Base-by-base conservation (phyloP, 1,140 invertebrate species). In the Stegodyphus dumicola region DNA sequence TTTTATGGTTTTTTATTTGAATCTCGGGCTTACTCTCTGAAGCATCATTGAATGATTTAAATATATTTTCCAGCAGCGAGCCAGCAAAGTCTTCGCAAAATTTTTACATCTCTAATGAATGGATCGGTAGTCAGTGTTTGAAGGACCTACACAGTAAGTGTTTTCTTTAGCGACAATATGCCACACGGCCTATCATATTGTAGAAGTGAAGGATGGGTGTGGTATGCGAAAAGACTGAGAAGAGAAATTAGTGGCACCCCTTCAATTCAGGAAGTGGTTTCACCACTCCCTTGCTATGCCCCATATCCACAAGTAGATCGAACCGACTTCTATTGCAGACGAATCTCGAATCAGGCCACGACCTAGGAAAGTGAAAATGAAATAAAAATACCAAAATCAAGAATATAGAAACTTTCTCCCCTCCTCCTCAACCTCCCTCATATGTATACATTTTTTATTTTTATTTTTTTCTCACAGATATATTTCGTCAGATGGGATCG, bases 361-460 rank as follows among this genome's bases (percentile, higher is more conserved):
- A 85, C 81, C 81, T 85, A 85, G 81, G 65, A 83, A 85, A 76
- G 81, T 67, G 73, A 85, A 84, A 85, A 85, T 66, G 79, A 74
- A 81, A 81, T 74, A 76, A 85, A 85, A 85, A 85, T 66, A 74
- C 15, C 49, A 83, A 67, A 51, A 60, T 60, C 10, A 54, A 18
- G 56, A 13, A 60, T 56, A 56, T 60, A 74, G 69, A 65, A 74
- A 74, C 67, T 77, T 73, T 77, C 18, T 70, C 33, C 53, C 7
- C 33, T 73, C 64, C 51, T 33, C 15, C 15, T 17, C 65, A 71
- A 13, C 15, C 73, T 17, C 74, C 81, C 5, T 9, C 11, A 17
- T 85, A 54, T 85, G 76, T 85, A 77, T 66, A 71, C 79, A 83
- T 33, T 33, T 71, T 67, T 80, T 54, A 9, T 60, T 60, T 60